Evolutionary conservation across 2,888 invertebrate species (phyloP).

Genomic region (Harpalus rubripes): DNA sequence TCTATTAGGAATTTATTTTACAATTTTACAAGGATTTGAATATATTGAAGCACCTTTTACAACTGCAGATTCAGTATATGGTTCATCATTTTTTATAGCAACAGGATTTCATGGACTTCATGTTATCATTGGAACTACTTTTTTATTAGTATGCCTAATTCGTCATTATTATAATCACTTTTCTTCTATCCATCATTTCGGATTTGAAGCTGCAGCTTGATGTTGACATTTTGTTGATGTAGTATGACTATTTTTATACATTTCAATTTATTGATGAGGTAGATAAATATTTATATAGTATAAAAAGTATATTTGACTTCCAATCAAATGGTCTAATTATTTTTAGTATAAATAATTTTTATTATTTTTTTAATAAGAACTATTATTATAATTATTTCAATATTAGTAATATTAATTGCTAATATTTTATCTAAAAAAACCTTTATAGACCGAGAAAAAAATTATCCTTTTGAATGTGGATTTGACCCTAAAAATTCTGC

Average conservation of each 20-base stretch:
- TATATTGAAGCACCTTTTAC: conserved; percentile 81
- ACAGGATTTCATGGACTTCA: conserved; percentile 87
- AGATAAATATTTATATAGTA: conserved; percentile 82
- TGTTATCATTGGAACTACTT: conserved; percentile 81
- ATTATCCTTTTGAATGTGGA: conserved; percentile 81
- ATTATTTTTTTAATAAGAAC: conserved; percentile 73
- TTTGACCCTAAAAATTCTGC: conserved; percentile 78
- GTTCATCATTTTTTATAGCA: conserved; percentile 83
- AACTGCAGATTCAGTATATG: conserved; percentile 81
- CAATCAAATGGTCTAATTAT: conserved; percentile 81
- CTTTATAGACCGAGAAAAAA: conserved; percentile 80
- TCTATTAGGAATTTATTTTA: conserved; percentile 81
- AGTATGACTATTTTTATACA: conserved; percentile 80
- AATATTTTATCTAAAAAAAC: conserved; percentile 80
- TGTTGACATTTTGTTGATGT: conserved; percentile 84
- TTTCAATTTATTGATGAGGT: conserved; percentile 84
- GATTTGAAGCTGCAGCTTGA: conserved; percentile 82
- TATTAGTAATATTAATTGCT: conserved; percentile 78
- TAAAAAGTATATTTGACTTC: conserved; percentile 84
- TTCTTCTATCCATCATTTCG: conserved; percentile 79
- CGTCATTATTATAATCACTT: conserved; percentile 78
- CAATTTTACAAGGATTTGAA: conserved; percentile 82
- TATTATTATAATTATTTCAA: conserved; percentile 76
- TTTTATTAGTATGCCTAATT: conserved; percentile 77
- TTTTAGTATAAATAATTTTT: conserved; percentile 81